Conservation (phyloP, 2,888 invertebrate genomes). For the Carabus problematicus region DNA sequence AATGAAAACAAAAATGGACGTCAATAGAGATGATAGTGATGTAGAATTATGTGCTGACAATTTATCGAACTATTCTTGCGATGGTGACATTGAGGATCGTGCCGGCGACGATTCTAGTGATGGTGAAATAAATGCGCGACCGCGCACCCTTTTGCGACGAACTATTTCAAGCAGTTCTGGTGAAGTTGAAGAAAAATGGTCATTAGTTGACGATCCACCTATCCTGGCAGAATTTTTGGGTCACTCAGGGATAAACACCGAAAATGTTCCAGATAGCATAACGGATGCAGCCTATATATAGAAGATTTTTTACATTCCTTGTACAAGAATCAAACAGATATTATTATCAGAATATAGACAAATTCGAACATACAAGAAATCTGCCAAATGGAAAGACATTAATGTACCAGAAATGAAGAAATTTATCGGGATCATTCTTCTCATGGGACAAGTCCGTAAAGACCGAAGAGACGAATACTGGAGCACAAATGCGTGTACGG, state of each 20-base stretch:
- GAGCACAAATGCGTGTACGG: constrained; percentile 23
- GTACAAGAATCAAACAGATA: neutral
- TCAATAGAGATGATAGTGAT: too few relatives aligned
- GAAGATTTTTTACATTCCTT: neutral
- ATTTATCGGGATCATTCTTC: constrained; percentile 42
- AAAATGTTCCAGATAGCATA: neutral
- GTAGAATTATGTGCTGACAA: neutral
- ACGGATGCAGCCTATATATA: neutral
- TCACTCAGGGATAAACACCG: neutral
- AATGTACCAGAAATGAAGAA: constrained; percentile 38
- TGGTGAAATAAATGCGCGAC: too few relatives aligned
- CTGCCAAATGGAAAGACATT: constrained; percentile 4
- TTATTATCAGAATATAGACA: neutral
- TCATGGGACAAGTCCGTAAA: constrained; percentile 44
- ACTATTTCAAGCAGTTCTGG: neutral
- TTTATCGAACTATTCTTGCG: neutral
- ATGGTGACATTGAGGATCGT: neutral
- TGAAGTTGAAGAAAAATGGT: neutral
- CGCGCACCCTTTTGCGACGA: neutral
- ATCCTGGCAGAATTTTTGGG: neutral
- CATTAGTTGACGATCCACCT: neutral
- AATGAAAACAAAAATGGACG: too few relatives aligned
- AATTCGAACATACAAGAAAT: neutral
- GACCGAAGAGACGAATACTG: constrained; percentile 42
- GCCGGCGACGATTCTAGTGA: neutral